Conservation (phyloP, 2,797 vertebrate genomes). For the Glyptemys insculpta region DNA sequence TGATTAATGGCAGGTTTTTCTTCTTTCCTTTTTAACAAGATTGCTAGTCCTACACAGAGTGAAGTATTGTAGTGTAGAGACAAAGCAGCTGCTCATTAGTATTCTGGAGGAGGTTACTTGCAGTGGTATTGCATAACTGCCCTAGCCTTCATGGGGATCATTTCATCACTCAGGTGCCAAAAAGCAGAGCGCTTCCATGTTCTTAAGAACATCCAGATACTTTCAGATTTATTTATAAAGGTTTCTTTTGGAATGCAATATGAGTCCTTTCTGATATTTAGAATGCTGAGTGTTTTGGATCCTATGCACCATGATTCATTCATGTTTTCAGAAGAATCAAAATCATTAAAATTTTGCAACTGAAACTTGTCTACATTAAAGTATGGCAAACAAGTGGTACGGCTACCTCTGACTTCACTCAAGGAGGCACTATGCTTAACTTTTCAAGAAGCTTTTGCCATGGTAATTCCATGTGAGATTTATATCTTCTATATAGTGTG, state of each 20-base stretch:
- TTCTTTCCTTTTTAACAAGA: slow-evolving; percentile 42
- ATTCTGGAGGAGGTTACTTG: slow-evolving; percentile 89
- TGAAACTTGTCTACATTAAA: not conserved
- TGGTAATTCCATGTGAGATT: not conserved
- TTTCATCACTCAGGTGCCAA: slow-evolving; percentile 64
- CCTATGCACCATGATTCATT: not conserved
- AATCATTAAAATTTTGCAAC: too few relatives aligned
- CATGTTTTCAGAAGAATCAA: not conserved
- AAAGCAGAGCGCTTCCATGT: slow-evolving; percentile 46
- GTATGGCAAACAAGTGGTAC: not conserved
- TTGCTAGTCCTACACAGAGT: not conserved
- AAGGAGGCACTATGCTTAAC: not conserved
- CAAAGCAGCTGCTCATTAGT: slow-evolving; percentile 85
- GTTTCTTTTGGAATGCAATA: slow-evolving; percentile 10
- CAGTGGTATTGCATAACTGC: slow-evolving; percentile 91
- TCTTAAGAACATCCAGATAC: slow-evolving; percentile 27
- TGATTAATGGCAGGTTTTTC: slow-evolving; percentile 9
- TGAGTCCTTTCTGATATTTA: not conserved
- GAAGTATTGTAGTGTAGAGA: slow-evolving; percentile 61
- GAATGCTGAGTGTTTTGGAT: not conserved
- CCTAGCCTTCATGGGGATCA: slow-evolving; percentile 82
- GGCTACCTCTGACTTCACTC: not conserved
- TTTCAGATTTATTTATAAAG: slow-evolving; percentile 27
- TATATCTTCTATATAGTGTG: not conserved
- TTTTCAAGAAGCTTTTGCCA: slow-evolving; percentile 17